phyloP scores from a whole-genome alignment of 23 tunicate species.

The Styela clava region DNA sequence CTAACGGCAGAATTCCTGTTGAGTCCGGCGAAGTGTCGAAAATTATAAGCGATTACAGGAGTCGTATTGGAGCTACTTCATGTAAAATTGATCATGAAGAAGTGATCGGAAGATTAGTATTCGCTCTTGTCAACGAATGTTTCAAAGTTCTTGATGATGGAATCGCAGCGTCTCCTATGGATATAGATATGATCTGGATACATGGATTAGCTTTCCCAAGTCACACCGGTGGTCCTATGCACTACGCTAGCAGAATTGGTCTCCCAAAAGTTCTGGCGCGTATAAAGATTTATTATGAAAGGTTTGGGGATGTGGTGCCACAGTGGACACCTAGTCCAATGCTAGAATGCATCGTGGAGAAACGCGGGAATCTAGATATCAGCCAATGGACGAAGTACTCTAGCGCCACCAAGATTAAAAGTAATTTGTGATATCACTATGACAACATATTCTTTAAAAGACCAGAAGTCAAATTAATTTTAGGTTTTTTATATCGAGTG shows the following conservation, averaged over 20 bases:
- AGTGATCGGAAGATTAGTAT: constrained; percentile 56
- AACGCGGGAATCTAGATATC: constrained; percentile 62
- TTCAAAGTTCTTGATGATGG: constrained; percentile 77
- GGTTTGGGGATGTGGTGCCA: constrained; percentile 33
- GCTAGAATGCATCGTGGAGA: constrained; percentile 62
- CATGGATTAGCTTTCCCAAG: constrained; percentile 77
- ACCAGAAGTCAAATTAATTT: no score
- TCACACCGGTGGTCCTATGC: constrained; percentile 84
- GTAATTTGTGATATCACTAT: no score
- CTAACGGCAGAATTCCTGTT: constrained; percentile 1
- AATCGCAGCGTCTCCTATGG: constrained; percentile 41
- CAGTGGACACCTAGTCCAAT: constrained; percentile 76
- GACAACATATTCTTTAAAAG: no score
- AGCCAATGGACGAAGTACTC: constrained; percentile 46
- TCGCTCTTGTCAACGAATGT: constrained; percentile 70
- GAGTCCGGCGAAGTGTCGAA: constrained; percentile 43
- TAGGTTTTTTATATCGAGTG: no score
- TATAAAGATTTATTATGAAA: constrained; percentile 35
- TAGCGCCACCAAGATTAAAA: no score
- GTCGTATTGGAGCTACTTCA: constrained; percentile 20
- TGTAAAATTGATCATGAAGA: constrained; percentile 47
- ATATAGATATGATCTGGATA: constrained; percentile 57
- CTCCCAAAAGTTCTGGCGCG: constrained; percentile 69
- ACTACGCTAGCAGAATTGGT: constrained; percentile 59
- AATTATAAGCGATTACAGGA: constrained; percentile 47